These are phyloP conservation scores for Erinaceus europaeus DNA, from an alignment of 2,113 vertebrate species.

Conservation along the genomic window DNA sequence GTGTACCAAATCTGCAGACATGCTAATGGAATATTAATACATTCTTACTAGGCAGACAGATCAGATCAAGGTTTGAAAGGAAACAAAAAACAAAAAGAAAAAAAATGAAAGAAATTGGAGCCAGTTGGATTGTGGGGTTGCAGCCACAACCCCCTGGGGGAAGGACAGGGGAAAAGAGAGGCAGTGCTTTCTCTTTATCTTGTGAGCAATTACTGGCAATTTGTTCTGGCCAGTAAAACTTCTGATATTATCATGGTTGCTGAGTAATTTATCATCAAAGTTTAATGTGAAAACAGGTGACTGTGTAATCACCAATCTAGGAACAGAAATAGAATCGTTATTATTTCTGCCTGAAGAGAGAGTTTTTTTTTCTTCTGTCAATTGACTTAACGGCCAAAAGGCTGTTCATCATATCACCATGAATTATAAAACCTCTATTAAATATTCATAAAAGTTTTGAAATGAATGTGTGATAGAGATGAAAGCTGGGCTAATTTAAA, in stretches of 20 bases:
- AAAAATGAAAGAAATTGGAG: constrained; percentile 27
- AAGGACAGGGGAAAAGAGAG: constrained; percentile 74
- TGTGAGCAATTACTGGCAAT: constrained; percentile 88
- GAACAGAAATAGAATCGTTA: constrained; percentile 89
- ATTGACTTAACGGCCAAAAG: constrained; percentile 88
- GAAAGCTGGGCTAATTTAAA: constrained; percentile 89
- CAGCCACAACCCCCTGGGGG: constrained; percentile 65
- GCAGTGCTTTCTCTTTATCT: constrained; percentile 83
- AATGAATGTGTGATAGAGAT: constrained; percentile 88
- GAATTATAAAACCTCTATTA: constrained; percentile 90
- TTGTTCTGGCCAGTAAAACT: constrained; percentile 91
- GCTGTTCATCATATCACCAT: constrained; percentile 87
- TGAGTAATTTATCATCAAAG: constrained; percentile 91
- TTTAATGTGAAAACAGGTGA: constrained; percentile 91
- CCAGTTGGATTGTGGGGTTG: constrained; percentile 61
- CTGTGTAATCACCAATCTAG: constrained; percentile 90
- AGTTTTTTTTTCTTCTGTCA: constrained; percentile 80
- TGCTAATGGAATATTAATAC: constrained; percentile 80
- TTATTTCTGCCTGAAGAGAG: constrained; percentile 88
- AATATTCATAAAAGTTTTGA: constrained; percentile 92
- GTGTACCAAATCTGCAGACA: constrained; percentile 44
- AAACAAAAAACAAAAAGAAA: constrained; percentile 40
- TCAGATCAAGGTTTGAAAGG: constrained; percentile 68
- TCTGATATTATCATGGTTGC: constrained; percentile 90
- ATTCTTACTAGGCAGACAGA: constrained; percentile 67